Evolutionary conservation across 1,140 invertebrate species (phyloP), one percentile per base, ranked within the genome.

Genomic region (Drosophila nigrodunni): DNA sequence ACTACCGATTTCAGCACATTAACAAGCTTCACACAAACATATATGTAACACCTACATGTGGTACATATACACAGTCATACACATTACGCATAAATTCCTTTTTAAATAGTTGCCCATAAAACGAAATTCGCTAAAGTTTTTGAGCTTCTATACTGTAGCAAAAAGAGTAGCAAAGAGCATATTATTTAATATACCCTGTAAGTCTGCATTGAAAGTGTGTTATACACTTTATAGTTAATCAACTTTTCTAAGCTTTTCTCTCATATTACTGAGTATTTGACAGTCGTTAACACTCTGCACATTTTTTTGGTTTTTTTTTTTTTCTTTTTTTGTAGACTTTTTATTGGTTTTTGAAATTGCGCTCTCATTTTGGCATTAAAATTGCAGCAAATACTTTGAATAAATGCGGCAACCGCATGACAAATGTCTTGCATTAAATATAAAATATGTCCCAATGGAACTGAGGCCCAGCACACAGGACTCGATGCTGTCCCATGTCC

Each of bases 341-440:
- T 71, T 57, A 67, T 62, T 64, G 41, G 73, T 61, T 71, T 79
- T 73, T 67, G 68, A 68, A 79, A 79, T 79, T 73, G 74, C 64
- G 74, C 77, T 79, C 74, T 77, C 74, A 77, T 79, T 79, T 79
- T 73, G 77, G 67, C 77, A 79, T 79, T 79, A 79, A 79, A 79
- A 79, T 79, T 79, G 77, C 77, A 77, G 77, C 77, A 79, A 79
- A 79, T 79, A 79, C 77, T 79, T 79, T 79, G 77, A 79, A 77
- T 79, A 79, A 79, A 79, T 77, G 77, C 77, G 74, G 50, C 77
- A 67, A 70, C 77, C 68, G 74, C 77, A 79, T 79, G 74, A 79
- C 77, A 79, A 79, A 79, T 79, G 77, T 77, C 74, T 76, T 79
- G 77, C 74, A 79, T 79, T 79, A 79, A 76, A 79, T 67, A 76